A percentile compares a stretch with the other conserved stretches of the same genome.
phyloP scores from a whole-genome alignment of 92 coral and sea anemone genomes.

The Diadumene lineata region DNA sequence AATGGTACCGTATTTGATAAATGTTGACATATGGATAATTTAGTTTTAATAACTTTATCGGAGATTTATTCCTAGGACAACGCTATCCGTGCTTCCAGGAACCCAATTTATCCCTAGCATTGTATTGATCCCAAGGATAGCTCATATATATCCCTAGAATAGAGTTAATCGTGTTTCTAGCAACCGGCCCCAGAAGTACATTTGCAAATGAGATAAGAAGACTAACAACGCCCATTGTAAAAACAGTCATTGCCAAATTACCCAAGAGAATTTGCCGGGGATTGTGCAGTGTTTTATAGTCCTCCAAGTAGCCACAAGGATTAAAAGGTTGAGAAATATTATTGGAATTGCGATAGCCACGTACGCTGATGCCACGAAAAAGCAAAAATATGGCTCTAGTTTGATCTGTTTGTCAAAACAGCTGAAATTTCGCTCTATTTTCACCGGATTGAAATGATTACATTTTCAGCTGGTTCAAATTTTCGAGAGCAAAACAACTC shows the following conservation, averaged over 20 bases:
- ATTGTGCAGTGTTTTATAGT: conserved; percentile 2
- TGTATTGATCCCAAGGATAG: background rate
- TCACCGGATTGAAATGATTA: too few species aligned
- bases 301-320: conserved; percentile 13
- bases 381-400: background rate
- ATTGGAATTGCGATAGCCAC: background rate
- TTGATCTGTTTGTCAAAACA: background rate
- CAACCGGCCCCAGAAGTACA: background rate
- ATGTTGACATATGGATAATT: too few species aligned
- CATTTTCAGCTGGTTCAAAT: too few species aligned
- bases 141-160: background rate
- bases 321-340: background rate
- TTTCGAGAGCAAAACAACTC: too few species aligned
- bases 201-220: background rate
- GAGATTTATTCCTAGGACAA: too few species aligned
- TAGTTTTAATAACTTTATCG: too few species aligned
- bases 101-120: too few species aligned
- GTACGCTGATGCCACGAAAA: background rate
- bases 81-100: too few species aligned
- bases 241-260: conserved; percentile 9
- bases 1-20: too few species aligned
- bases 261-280: conserved; percentile 7
- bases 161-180: background rate
- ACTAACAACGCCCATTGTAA: background rate
- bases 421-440: background rate